Base-by-base conservation (phyloP, 2,797 vertebrate species). In the Decapterus maruadsi region DNA sequence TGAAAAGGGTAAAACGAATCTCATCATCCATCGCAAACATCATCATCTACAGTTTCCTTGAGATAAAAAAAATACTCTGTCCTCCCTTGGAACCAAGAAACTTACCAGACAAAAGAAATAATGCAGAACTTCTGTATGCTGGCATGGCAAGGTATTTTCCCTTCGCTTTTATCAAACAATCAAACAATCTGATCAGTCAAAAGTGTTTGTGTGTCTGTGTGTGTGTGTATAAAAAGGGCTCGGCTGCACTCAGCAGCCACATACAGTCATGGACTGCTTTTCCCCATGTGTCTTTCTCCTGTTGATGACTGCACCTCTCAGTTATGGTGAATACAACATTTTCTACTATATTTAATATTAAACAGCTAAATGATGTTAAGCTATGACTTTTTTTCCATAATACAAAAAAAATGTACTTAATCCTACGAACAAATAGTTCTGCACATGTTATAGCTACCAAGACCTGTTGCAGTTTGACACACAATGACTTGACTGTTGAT, bases 301-400 rank as follows among this genome's bases (percentile, higher is more conserved):
- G 42, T 53, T 74, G 8, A 19, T 13, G 12, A 65, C 81, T 2
- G 50, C 75, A 2, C 34, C 17, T 22, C 36, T 22, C 7, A 56
- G 6, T 72, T 9, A 68, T 29, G 87, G 88, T 90, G 68, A 84
- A 86, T 88, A 1, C 53, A 77, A 45, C 6, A 64, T 46, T 54
- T n/a, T 42, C 4, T 40, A 11, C 38, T 40, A 9, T 40, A 2
- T 34, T 34, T 34, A 34, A 34, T 5, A 34, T 34, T 34, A 34
- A 34, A 34, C 31, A 34, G 31, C 31, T 34, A 34, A 34, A 26
- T 26, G 26, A 26, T 26, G 31, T 34, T 34, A 34, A 34, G 31
- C 3, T 34, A 34, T 5, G 6, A 34, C 31, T 34, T 34, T 34
- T 34, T 34, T 34, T 34, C 31, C 26, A 26, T 26, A 26, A 26